A percentile compares a stretch with the other conserved stretches of the same genome.
These are phyloP conservation scores for Trematomus bernacchii DNA, from an alignment of 2,797 vertebrate species.

Conservation along the genomic window DNA sequence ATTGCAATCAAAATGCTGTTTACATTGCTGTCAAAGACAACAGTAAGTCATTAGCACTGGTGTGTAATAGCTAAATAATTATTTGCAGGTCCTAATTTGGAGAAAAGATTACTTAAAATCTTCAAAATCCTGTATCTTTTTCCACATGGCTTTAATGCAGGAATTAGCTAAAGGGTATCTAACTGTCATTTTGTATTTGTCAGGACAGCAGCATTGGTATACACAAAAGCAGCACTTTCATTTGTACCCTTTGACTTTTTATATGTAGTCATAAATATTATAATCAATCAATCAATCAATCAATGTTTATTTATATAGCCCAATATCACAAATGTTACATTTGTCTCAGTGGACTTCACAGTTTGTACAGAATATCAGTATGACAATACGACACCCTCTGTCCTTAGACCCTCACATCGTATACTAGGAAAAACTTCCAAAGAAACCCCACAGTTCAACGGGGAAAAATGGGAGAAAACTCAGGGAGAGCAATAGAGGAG, in stretches of 20 bases:
- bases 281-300: too few relatives aligned
- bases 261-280: not conserved
- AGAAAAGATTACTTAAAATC: slow-evolving; percentile 14
- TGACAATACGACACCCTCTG: too few relatives aligned
- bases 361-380: too few relatives aligned
- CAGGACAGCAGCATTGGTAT: not conserved
- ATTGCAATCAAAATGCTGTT: slow-evolving; percentile 51
- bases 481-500: too few relatives aligned
- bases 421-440: too few relatives aligned
- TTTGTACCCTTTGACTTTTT: not conserved
- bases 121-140: not conserved
- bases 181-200: slow-evolving; percentile 40
- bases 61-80: slow-evolving; percentile 30
- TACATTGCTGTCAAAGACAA: slow-evolving; percentile 31
- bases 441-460: too few relatives aligned
- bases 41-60: slow-evolving; percentile 15
- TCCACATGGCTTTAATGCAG: slow-evolving; percentile 13
- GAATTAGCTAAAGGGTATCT: not conserved
- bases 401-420: too few relatives aligned
- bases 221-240: not conserved
- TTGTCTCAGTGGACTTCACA: too few relatives aligned
- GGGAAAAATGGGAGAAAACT: too few relatives aligned
- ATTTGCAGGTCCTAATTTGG: slow-evolving; percentile 32
- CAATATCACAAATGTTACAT: too few relatives aligned
- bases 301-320: too few relatives aligned